phyloP scores from a whole-genome alignment of 2,888 invertebrate genomes.

The Dryococelus australis region DNA sequence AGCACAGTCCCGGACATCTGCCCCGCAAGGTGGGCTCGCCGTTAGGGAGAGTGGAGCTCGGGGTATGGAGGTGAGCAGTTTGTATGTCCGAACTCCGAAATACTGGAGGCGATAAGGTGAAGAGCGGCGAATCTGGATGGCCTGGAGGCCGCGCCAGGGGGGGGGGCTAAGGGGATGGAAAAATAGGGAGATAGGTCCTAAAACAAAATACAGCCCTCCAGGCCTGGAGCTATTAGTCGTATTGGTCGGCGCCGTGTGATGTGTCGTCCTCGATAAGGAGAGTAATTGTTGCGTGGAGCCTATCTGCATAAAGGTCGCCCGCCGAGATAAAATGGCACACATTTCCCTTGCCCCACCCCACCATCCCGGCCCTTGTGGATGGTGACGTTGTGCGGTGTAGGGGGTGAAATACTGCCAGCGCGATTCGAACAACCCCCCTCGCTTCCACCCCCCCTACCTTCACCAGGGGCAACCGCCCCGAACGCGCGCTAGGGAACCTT shows the following conservation, averaged over 20 bases:
- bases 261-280: neutral
- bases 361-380: neutral
- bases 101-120: neutral
- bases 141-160: neutral
- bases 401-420: neutral
- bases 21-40: neutral
- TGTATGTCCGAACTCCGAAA: neutral
- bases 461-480: neutral
- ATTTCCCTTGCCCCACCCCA: neutral
- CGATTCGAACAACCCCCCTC: neutral
- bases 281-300: neutral
- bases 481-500: neutral
- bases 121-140: neutral
- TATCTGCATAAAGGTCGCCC: neutral
- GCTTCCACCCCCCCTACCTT: neutral
- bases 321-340: neutral
- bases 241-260: neutral
- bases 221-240: conserved; percentile 7
- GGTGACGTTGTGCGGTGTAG: neutral
- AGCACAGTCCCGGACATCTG: neutral
- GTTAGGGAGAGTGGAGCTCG: neutral
- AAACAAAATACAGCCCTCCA: neutral
- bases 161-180: neutral
- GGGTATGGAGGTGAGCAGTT: neutral
- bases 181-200: neutral